Conservation (phyloP, 2,888 invertebrate genomes). For the Meteorus colon region DNA sequence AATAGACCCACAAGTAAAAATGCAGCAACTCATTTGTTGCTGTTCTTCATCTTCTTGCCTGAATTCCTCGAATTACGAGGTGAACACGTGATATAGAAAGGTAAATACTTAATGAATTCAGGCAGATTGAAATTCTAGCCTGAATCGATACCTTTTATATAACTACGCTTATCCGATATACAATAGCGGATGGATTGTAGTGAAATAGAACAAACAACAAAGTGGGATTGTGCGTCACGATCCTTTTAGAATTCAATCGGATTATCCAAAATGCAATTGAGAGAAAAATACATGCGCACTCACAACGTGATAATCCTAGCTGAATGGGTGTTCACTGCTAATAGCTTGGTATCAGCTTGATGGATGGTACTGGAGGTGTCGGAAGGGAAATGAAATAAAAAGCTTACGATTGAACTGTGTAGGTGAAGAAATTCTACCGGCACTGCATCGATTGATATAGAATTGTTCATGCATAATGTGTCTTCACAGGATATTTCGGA, state of each 20-base stretch:
- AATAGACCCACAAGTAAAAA: too few species aligned
- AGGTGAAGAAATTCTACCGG: background rate
- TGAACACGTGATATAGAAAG: too few species aligned
- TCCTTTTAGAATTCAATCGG: constrained; percentile 41
- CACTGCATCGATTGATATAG: background rate
- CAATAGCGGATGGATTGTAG: background rate
- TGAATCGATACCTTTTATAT: too few species aligned
- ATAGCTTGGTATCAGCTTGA: constrained; percentile 29
- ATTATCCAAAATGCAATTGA: constrained; percentile 36
- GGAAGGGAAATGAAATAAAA: constrained; percentile 8
- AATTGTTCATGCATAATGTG: background rate
- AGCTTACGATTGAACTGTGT: background rate
- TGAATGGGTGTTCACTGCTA: constrained; percentile 32
- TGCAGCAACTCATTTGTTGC: too few species aligned
- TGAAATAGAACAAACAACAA: constrained; percentile 19
- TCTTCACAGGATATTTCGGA: too few species aligned
- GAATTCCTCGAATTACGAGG: too few species aligned
- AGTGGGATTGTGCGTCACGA: constrained; percentile 27
- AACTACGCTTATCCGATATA: background rate
- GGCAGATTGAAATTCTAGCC: too few species aligned
- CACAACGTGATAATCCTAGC: constrained; percentile 37
- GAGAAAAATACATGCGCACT: constrained; percentile 31
- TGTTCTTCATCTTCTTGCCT: too few species aligned
- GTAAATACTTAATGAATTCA: too few species aligned
- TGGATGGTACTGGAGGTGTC: background rate